These are phyloP conservation scores for Atherix ibis DNA, from an alignment of 2,888 invertebrate genomes.

Conservation along the genomic window DNA sequence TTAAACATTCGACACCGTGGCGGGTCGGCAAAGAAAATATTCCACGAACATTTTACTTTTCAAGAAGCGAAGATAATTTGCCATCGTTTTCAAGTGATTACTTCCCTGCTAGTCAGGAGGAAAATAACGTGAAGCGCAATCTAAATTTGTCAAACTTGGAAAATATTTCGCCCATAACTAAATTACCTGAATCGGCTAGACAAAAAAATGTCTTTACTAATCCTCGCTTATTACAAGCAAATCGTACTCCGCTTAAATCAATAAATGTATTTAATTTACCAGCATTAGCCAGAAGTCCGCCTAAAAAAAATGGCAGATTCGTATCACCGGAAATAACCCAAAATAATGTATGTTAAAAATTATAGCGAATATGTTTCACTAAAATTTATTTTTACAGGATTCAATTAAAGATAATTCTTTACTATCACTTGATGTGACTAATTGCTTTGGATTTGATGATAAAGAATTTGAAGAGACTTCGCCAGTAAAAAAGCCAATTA, in stretches of 20 bases:
- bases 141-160: conserved; percentile 8
- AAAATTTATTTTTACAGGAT: too few species aligned
- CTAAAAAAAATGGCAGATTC: too few species aligned
- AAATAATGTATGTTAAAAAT: too few species aligned
- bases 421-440: conserved; percentile 3
- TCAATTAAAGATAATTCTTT: too few species aligned
- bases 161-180: conserved; percentile 6
- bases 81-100: conserved; percentile 29
- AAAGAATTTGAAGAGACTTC: conserved; percentile 10
- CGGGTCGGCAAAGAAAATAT: conserved; percentile 20
- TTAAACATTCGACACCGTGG: too few species aligned
- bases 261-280: conserved; percentile 26
- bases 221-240: conserved; percentile 16
- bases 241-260: conserved; percentile 22
- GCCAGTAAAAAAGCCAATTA: conserved; percentile 1
- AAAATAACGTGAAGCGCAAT: neutral
- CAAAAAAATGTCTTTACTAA: conserved; percentile 15
- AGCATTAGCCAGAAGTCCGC: too few species aligned
- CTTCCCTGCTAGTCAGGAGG: conserved; percentile 17
- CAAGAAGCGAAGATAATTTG: conserved; percentile 20
- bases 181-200: neutral
- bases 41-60: conserved; percentile 22
- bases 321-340: too few species aligned
- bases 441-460: conserved; percentile 21
- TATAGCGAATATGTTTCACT: too few species aligned